These are phyloP conservation scores for Ctenopoma multispine DNA, from an alignment of 2,797 vertebrate genomes.

Conservation along the genomic window DNA sequence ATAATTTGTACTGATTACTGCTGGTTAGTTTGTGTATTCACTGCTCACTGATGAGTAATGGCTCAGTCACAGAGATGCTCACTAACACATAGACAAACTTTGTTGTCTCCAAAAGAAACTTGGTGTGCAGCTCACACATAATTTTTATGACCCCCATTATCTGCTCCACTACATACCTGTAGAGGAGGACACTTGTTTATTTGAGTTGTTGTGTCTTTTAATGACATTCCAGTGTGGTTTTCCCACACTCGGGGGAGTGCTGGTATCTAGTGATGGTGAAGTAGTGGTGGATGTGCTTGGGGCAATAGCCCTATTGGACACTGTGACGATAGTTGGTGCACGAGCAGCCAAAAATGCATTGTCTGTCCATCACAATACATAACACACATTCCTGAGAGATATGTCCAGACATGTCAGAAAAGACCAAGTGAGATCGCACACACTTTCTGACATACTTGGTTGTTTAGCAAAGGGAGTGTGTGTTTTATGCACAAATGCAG, in stretches of 20 bases:
- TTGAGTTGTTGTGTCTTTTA: slow-evolving; percentile 62
- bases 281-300: slow-evolving; percentile 38
- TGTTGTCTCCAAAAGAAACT: slow-evolving; percentile 38
- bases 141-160: slow-evolving; percentile 55
- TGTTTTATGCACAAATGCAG: slow-evolving; percentile 22
- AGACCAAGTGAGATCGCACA: slow-evolving; percentile 33
- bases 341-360: slow-evolving; percentile 37
- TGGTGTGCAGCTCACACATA: neutral
- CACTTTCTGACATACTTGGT: slow-evolving; percentile 39
- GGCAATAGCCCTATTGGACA: slow-evolving; percentile 50
- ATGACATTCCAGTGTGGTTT: slow-evolving; percentile 74
- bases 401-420: slow-evolving; percentile 67
- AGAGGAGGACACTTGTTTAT: slow-evolving; percentile 65
- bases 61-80: slow-evolving; percentile 56
- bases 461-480: slow-evolving; percentile 34
- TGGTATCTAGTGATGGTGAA: slow-evolving; percentile 37
- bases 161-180: slow-evolving; percentile 67
- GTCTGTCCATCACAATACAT: slow-evolving; percentile 50
- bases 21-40: slow-evolving; percentile 68
- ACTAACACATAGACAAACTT: slow-evolving; percentile 52
- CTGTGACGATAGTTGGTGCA: slow-evolving; percentile 48
- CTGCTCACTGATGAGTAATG: slow-evolving; percentile 74
- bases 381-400: slow-evolving; percentile 67
- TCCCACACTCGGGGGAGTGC: slow-evolving; percentile 68
- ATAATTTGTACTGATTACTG: slow-evolving; percentile 79